These are phyloP conservation scores for Podarcis raffonei DNA, from an alignment of 2,113 vertebrate genomes.

Conservation along the genomic window DNA sequence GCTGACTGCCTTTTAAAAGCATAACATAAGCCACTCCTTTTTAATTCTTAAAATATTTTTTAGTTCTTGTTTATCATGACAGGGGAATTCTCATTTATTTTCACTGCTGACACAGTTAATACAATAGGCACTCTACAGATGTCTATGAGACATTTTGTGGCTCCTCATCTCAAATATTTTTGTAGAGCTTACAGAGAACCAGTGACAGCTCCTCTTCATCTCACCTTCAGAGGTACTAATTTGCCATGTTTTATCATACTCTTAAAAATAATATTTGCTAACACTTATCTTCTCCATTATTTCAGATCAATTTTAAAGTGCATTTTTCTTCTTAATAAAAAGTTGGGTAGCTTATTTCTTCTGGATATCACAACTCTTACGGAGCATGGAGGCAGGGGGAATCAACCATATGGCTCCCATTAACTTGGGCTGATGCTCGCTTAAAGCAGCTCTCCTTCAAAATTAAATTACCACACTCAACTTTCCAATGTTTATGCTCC, in stretches of 20 bases:
- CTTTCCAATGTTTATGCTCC: slow-evolving; percentile 64
- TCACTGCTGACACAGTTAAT: slow-evolving; percentile 40
- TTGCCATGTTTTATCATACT: slow-evolving; percentile 47
- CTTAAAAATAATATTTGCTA: slow-evolving; percentile 46
- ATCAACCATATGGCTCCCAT: slow-evolving; percentile 53
- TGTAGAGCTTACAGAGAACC: slow-evolving; percentile 40
- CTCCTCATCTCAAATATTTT: slow-evolving; percentile 40
- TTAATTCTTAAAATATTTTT: slow-evolving; percentile 6
- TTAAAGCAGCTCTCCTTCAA: slow-evolving; percentile 60
- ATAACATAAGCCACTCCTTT: rapidly evolving
- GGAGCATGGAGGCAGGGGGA: neutral
- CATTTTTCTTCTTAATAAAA: slow-evolving; percentile 18
- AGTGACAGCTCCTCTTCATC: slow-evolving; percentile 10
- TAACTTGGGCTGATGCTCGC: slow-evolving; percentile 47
- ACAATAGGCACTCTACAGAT: slow-evolving; percentile 37
- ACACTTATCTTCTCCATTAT: neutral
- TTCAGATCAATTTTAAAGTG: slow-evolving; percentile 27
- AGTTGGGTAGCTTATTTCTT: neutral
- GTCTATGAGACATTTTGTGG: slow-evolving; percentile 25
- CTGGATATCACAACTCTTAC: slow-evolving; percentile 43
- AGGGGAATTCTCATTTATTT: neutral
- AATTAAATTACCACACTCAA: slow-evolving; percentile 63
- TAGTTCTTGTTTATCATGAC: neutral
- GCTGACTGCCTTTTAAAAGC: neutral
- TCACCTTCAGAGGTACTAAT: slow-evolving; percentile 3